Evolutionary conservation across 2,113 vertebrate genomes (phyloP).

Genomic region (Cephalophus harveyi): DNA sequence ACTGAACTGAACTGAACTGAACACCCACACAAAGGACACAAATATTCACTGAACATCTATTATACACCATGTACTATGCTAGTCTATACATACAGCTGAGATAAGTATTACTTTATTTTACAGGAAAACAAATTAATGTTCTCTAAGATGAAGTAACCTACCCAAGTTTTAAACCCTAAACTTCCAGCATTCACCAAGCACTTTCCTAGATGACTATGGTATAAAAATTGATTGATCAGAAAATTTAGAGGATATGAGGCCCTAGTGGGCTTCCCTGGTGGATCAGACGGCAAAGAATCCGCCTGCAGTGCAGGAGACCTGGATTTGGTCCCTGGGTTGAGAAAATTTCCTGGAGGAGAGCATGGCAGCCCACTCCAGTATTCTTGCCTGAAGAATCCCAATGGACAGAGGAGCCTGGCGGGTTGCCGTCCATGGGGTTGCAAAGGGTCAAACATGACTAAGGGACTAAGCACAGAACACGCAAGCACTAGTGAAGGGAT

Average conservation of each 20-base stretch:
- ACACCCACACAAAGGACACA: neutral
- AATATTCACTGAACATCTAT: neutral
- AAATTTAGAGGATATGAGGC: neutral
- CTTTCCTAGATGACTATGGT: neutral
- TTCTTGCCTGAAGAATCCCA: neutral
- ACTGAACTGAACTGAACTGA: too few relatives aligned
- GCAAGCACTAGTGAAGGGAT: neutral
- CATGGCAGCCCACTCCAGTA: neutral
- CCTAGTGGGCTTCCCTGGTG: neutral
- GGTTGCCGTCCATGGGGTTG: neutral
- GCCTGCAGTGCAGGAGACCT: neutral
- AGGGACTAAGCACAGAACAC: neutral
- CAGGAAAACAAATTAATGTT: neutral
- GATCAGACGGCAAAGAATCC: neutral
- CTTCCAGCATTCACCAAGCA: neutral
- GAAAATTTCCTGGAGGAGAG: neutral
- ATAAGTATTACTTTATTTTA: neutral
- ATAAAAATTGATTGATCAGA: slow-evolving; percentile 17
- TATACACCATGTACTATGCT: neutral
- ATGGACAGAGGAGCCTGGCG: neutral
- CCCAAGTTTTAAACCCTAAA: neutral
- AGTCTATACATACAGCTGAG: neutral
- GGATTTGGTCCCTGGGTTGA: neutral
- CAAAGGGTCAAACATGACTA: neutral
- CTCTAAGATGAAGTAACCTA: neutral